phyloP scores from a whole-genome alignment of 2,113 vertebrate species.

The Gambusia holbrooki region DNA sequence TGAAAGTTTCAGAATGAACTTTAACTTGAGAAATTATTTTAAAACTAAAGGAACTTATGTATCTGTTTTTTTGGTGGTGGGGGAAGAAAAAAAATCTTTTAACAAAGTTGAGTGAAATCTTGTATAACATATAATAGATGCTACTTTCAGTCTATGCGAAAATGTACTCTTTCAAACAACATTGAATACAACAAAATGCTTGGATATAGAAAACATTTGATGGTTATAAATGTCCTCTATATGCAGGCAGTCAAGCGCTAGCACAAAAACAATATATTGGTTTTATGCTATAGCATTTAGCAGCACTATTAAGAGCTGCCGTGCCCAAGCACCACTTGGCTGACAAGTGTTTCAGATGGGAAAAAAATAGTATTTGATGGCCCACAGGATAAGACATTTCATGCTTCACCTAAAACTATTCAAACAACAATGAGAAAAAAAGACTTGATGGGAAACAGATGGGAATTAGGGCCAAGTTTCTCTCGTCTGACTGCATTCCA shows the following conservation, averaged over 20 bases:
- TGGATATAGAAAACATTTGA: background rate
- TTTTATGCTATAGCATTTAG: background rate
- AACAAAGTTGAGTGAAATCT: background rate
- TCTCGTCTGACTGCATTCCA: conserved; percentile 20
- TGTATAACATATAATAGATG: background rate
- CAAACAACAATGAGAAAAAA: conserved; percentile 2
- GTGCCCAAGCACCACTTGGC: background rate
- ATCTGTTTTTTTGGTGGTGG: background rate
- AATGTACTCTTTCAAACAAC: background rate
- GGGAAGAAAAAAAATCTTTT: background rate
- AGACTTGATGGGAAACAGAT: background rate
- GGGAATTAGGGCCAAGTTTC: conserved; percentile 22
- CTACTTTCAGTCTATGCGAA: background rate
- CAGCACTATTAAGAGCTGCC: background rate
- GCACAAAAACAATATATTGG: background rate
- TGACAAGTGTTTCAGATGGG: conserved; percentile 33
- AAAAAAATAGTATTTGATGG: conserved; percentile 15
- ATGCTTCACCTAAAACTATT: conserved; percentile 15
- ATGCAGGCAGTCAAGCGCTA: background rate
- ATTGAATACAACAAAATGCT: background rate
- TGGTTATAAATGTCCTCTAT: background rate
- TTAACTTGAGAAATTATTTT: too few relatives aligned
- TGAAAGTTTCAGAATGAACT: background rate
- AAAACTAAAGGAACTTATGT: too few relatives aligned
- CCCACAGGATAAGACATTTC: conserved; percentile 25